These are phyloP conservation scores for Melitaea athalia DNA, from an alignment of 2,888 invertebrate genomes.

Conservation along the genomic window DNA sequence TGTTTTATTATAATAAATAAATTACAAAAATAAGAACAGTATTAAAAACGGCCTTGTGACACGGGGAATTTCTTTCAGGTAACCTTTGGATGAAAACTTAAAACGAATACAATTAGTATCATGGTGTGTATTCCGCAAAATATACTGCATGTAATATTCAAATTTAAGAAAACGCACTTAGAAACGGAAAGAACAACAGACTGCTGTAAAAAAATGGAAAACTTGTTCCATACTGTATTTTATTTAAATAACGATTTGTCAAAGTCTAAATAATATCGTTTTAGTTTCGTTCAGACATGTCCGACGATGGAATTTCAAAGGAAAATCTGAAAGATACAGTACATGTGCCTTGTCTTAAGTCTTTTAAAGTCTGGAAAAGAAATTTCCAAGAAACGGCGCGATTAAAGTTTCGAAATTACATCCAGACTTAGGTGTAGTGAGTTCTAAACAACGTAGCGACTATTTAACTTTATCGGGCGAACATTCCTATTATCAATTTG, in stretches of 20 bases:
- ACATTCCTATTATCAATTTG: background rate
- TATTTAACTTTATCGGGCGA: constrained; percentile 4
- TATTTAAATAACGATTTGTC: background rate
- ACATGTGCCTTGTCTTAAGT: constrained; percentile 8
- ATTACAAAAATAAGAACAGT: too few relatives aligned
- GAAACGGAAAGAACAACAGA: too few relatives aligned
- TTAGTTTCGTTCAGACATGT: background rate
- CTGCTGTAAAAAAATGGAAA: too few relatives aligned
- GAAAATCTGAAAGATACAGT: background rate
- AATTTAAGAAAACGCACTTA: too few relatives aligned
- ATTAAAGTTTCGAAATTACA: constrained; percentile 10
- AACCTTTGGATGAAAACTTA: too few relatives aligned
- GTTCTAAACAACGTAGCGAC: constrained; percentile 5
- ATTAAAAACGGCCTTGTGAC: too few relatives aligned
- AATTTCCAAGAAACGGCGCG: constrained; percentile 6
- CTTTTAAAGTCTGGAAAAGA: constrained; percentile 11
- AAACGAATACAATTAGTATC: too few relatives aligned
- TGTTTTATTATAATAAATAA: too few relatives aligned
- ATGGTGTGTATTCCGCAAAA: too few relatives aligned
- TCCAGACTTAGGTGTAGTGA: constrained; percentile 1
- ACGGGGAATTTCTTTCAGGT: too few relatives aligned
- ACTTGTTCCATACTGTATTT: background rate
- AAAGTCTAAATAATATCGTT: background rate
- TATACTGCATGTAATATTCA: too few relatives aligned
- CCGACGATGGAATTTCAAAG: background rate